phyloP scores from a whole-genome alignment of 2,797 vertebrate species.

The Dallia pectoralis region DNA sequence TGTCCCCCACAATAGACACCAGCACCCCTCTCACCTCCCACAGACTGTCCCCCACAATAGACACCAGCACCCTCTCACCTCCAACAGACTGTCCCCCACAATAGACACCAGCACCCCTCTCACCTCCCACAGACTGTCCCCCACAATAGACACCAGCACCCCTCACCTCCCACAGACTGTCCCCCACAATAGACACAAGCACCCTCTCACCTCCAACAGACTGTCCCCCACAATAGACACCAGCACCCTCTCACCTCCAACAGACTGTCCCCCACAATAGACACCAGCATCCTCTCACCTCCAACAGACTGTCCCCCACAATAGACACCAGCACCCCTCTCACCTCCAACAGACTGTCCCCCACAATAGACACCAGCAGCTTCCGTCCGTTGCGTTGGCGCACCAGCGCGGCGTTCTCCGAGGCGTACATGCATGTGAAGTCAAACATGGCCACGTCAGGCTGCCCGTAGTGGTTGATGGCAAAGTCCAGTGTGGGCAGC shows the following conservation, averaged over 20 bases:
- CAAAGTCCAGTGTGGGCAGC: slow-evolving; percentile 91
- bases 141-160: too few relatives aligned
- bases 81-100: too few relatives aligned
- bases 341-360: slow-evolving; percentile 96
- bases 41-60: too few relatives aligned
- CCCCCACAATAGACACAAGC: too few relatives aligned
- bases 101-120: too few relatives aligned
- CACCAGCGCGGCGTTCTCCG: slow-evolving; percentile 93
- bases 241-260: neutral
- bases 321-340: slow-evolving; percentile 42
- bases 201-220: neutral
- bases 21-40: too few relatives aligned
- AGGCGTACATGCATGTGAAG: slow-evolving; percentile 99
- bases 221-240: neutral
- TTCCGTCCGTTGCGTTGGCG: slow-evolving; percentile 88
- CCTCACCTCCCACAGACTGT: too few relatives aligned
- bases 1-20: too few relatives aligned
- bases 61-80: too few relatives aligned
- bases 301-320: neutral
- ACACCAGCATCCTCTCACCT: too few relatives aligned
- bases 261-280: neutral
- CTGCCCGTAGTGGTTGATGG: slow-evolving; percentile 98
- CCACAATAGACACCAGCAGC: slow-evolving; percentile 90
- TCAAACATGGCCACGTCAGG: slow-evolving; percentile 99
- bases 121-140: too few relatives aligned